Base-by-base conservation (phyloP, 1,140 invertebrate species). In the Leucophenga varia region DNA sequence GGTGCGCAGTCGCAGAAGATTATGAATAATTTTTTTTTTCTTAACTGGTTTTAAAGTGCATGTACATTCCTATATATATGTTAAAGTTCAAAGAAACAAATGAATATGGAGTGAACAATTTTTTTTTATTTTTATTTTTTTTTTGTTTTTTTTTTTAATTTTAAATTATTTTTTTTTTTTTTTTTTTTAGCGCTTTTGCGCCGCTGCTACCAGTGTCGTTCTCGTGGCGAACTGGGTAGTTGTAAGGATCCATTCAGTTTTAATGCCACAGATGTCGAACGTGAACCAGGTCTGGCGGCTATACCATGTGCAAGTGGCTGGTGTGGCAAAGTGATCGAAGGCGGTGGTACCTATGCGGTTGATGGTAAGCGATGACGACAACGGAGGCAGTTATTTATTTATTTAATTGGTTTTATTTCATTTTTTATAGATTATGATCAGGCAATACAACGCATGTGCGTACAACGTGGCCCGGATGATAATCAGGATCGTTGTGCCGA, bases 241-340 rank as follows among this genome's bases (percentile, higher is more conserved):
- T 95, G 93, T 71, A 91, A 90, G 64, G 93, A 95, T 81, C 86
- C 87, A 16, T 93, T 94, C 61, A 82, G 76, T 13, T 84, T 84
- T 56, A 93, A 91, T 77, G 82, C 85, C 0, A 89, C 88, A 2
- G 79, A 86, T 55, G 81, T 85, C 18, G 82, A 86, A 39, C 74
- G 77, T 14, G 83, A 85, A 60, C 79, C 77, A 40, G 89, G 90
- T 5, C 82, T 94, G 1, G 81, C 87, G 52, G 82, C 86, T 2
- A 80, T 86, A 6, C 90, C 90, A 1, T 96, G 93, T 73, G 88
- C 89, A 8, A 93, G 91, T 6, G 91, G 92, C 20, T 96, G 93
- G 93, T 96, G 93, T 67, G 88, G 87, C 7, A 96, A 95, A 80
- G 85, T 91, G 31, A 84, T 93, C 17, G 91, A 95, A 76, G 88